A percentile compares a stretch with the other conserved stretches of the same genome.
Evolutionary conservation across 2,797 vertebrate genomes (phyloP).

Genomic region (Leucoraja ocellata): DNA sequence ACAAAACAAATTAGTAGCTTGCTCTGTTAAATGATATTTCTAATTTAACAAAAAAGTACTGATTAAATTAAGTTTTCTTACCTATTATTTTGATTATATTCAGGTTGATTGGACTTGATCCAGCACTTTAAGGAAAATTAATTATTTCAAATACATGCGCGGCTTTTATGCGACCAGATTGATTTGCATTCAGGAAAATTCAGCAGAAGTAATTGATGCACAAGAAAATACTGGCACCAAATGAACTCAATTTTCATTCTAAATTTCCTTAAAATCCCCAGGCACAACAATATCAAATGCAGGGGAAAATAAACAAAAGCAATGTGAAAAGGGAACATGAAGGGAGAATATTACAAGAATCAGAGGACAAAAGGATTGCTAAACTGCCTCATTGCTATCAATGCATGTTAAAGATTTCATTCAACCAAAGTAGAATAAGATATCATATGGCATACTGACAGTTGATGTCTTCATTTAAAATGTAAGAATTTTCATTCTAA

Average conservation of each 20-base stretch:
- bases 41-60: constrained; percentile 64
- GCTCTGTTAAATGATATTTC: not conserved
- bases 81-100: constrained; percentile 71
- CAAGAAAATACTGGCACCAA: constrained; percentile 95
- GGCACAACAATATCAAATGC: constrained; percentile 90
- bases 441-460: constrained; percentile 98
- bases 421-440: constrained; percentile 77
- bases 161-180: constrained; percentile 92
- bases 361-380: constrained; percentile 76
- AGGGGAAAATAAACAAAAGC: constrained; percentile 96
- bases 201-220: constrained; percentile 99
- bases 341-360: constrained; percentile 93
- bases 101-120: constrained; percentile 87
- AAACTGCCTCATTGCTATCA: constrained; percentile 77
- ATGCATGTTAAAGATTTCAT: constrained; percentile 87
- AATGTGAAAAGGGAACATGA: constrained; percentile 91
- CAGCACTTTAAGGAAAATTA: constrained; percentile 98
- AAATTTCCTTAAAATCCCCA: constrained; percentile 85
- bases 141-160: constrained; percentile 98
- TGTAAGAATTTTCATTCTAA: constrained; percentile 99
- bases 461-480: constrained; percentile 99
- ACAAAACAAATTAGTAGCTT: constrained; percentile 1
- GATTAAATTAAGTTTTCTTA: constrained; percentile 83
- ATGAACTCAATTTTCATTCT: constrained; percentile 94
- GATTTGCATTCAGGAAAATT: constrained; percentile 99